These are phyloP conservation scores for Peucedramus taeniatus DNA, from an alignment of 2,113 vertebrate species.

Conservation along the genomic window DNA sequence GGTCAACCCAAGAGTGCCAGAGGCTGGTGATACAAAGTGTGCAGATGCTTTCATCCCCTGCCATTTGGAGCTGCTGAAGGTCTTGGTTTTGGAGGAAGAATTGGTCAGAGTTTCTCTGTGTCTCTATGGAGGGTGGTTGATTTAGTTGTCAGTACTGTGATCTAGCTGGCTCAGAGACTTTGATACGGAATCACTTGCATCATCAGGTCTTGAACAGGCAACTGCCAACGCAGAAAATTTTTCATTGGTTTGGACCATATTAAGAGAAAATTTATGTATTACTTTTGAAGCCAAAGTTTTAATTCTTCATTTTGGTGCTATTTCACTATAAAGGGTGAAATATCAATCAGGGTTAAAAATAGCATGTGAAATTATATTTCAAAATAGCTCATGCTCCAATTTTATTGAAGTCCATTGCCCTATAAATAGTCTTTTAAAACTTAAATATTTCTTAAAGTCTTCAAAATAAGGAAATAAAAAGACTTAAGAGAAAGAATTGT, in stretches of 20 bases:
- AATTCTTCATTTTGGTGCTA: neutral
- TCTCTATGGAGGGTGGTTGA: neutral
- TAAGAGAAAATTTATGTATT: neutral
- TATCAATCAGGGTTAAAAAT: slow-evolving; percentile 19
- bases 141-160: neutral
- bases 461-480: neutral
- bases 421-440: neutral
- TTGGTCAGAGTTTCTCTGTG: neutral
- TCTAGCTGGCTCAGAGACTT: neutral
- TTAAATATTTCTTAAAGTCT: neutral
- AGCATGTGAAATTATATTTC: neutral
- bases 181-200: neutral
- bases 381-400: neutral
- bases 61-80: neutral
- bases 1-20: neutral
- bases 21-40: neutral
- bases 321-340: too few species aligned
- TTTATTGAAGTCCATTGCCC: neutral
- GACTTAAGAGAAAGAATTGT: neutral
- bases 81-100: neutral
- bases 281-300: neutral
- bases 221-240: neutral
- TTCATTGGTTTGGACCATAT: neutral
- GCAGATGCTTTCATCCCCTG: neutral
- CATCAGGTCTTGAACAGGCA: neutral